Base-by-base conservation (phyloP, 2,888 invertebrate species). In the Clepsis dumicolana region DNA sequence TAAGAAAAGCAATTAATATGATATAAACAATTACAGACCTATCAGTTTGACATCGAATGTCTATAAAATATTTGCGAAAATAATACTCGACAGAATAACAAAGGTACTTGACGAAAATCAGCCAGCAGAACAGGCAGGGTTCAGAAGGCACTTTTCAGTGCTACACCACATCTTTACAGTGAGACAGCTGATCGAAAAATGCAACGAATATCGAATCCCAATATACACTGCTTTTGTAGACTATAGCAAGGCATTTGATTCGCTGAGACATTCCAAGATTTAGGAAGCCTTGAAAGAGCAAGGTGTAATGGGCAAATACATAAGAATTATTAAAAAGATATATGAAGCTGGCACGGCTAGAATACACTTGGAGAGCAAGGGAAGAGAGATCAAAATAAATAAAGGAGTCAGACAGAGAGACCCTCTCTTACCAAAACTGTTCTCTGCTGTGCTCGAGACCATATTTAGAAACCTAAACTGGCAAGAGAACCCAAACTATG, bases 1-100 rank as follows among this genome's bases (percentile, higher is more conserved):
- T n/a, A 57, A 57, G 38, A 57, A 57, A 38, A 38, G 56, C 0
- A 12, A 38, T 5, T 1, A 35, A 21, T 14, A 10, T 1, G 7
- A 38, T 2, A 38, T 57, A 14, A 14, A 12, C 10, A 57, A 57
- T 14, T 41, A 59, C 16, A 38, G 41, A 38, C 57, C 57, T n/a
- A 59, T 59, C 4, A 59, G 41, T 16, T 12, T 59, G 4, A 25
- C 7, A 21, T 48, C 48, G 1, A 48, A 48, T 21, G 4, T 48
- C n/a, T 59, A 59, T 5, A 59, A 27, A 16, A 44, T 27, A 2
- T 59, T 59, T 24, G 25, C 59, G 1, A 57, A 59, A 27, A 16
- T 44, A n/a, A 59, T 59, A 38, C 59, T 59, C 7, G 16, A 44
- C n/a, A 24, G 59, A 44, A 59, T 59, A 44, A 16, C 41, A 10